Percentiles rank a stretch among this genome's conserved stretches.
phyloP scores from a whole-genome alignment of 2,797 vertebrate genomes.

The Acanthis flammea region DNA sequence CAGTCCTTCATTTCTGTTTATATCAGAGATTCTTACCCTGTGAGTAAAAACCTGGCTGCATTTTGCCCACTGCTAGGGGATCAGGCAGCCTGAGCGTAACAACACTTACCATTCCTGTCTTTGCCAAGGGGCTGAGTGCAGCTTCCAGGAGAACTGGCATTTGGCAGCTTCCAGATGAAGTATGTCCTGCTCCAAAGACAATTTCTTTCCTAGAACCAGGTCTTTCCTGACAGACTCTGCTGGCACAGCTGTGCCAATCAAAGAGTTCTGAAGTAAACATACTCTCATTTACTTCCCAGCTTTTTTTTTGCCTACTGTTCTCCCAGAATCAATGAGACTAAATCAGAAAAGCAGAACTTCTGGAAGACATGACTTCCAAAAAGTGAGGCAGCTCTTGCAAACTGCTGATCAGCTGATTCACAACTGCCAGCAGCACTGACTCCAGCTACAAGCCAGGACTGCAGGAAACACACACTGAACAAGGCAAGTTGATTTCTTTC shows the following conservation, averaged over 20 bases:
- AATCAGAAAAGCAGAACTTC: neutral
- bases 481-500: neutral
- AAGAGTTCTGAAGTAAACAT: neutral
- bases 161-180: neutral
- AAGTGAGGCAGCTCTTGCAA: neutral
- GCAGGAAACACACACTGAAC: neutral
- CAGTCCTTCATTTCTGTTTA: neutral
- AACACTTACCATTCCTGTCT: neutral
- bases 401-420: neutral
- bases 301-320: neutral
- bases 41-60: neutral
- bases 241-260: neutral
- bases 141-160: neutral
- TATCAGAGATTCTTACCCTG: neutral
- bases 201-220: neutral
- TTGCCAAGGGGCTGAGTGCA: neutral
- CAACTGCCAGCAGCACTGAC: rapidly evolving
- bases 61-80: neutral
- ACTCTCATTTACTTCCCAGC: neutral
- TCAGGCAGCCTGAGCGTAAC: neutral
- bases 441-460: neutral
- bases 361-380: neutral
- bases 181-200: neutral
- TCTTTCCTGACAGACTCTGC: neutral
- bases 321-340: neutral